Conservation (phyloP, 2,113 vertebrate genomes). For the Callocephalon fimbriatum region DNA sequence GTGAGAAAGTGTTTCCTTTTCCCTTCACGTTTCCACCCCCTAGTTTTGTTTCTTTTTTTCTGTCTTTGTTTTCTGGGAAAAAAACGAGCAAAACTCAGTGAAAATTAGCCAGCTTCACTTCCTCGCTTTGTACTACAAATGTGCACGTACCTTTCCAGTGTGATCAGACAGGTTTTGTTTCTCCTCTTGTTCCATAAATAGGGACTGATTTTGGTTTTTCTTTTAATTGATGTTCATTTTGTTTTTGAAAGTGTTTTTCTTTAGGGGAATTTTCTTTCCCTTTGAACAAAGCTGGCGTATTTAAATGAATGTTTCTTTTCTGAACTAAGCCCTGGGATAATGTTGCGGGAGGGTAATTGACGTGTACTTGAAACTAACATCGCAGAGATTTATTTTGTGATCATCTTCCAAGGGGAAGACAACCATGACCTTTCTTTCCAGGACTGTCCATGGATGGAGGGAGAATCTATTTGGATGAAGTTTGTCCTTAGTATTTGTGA, state of each 20-base stretch:
- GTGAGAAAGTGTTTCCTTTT: background rate
- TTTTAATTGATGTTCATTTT: background rate
- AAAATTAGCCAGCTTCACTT: background rate
- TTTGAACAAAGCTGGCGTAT: background rate
- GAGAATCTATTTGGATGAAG: background rate
- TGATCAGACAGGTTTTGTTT: background rate
- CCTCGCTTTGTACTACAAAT: background rate
- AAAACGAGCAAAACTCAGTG: background rate
- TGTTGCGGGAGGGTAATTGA: background rate
- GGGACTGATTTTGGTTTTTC: background rate
- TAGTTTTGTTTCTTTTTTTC: background rate
- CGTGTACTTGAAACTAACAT: background rate
- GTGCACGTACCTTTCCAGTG: background rate
- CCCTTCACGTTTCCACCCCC: background rate
- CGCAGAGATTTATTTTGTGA: background rate
- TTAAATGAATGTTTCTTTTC: background rate
- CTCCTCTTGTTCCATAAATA: background rate
- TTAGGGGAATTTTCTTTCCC: background rate
- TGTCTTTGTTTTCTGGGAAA: background rate
- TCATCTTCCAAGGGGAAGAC: background rate
- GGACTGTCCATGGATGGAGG: background rate
- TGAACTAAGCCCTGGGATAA: background rate
- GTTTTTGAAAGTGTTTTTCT: background rate
- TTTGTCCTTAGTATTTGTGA: background rate
- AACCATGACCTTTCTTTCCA: background rate